These are phyloP conservation scores for Pygmarrhopalites habei DNA, from an alignment of 1,140 invertebrate genomes.

Conservation along the genomic window DNA sequence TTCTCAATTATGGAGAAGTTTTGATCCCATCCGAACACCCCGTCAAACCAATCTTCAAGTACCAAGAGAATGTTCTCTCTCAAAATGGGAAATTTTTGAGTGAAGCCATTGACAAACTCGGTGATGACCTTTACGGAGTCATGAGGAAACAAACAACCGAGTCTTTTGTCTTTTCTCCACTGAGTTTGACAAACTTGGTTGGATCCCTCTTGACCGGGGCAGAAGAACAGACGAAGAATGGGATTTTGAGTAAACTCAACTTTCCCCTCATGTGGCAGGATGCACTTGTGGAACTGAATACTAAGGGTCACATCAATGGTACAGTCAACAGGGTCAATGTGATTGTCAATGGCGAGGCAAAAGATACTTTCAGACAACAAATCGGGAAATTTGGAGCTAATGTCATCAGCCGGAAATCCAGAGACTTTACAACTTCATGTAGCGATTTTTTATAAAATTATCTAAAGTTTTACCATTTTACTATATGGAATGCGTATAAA, in stretches of 20 bases:
- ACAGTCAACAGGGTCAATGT: conserved; percentile 1
- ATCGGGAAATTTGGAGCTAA: background rate
- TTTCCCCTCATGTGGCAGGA: conserved; percentile 24
- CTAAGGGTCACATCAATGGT: background rate
- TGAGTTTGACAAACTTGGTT: conserved; percentile 14
- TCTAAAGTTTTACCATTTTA: too few species aligned
- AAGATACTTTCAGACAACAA: background rate
- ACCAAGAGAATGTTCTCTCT: conserved; percentile 15
- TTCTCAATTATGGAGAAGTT: conserved; percentile 30
- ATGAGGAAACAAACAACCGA: background rate
- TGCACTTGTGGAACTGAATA: conserved; percentile 11
- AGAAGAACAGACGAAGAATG: conserved; percentile 8
- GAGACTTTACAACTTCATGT: conserved; percentile 8
- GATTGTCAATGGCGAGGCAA: conserved; percentile 9
- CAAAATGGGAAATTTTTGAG: conserved; percentile 26
- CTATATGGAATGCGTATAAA: too few species aligned
- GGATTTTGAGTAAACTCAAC: conserved; percentile 21
- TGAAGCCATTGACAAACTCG: conserved; percentile 15
- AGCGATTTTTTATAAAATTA: too few species aligned
- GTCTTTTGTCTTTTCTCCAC: conserved; percentile 14
- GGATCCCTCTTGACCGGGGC: conserved; percentile 6
- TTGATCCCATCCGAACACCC: conserved; percentile 15
- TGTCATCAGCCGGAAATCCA: background rate
- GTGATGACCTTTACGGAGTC: conserved; percentile 15
- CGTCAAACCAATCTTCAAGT: conserved; percentile 7